phyloP scores from a whole-genome alignment of 2,113 vertebrate genomes.

The Aldabrachelys gigantea region DNA sequence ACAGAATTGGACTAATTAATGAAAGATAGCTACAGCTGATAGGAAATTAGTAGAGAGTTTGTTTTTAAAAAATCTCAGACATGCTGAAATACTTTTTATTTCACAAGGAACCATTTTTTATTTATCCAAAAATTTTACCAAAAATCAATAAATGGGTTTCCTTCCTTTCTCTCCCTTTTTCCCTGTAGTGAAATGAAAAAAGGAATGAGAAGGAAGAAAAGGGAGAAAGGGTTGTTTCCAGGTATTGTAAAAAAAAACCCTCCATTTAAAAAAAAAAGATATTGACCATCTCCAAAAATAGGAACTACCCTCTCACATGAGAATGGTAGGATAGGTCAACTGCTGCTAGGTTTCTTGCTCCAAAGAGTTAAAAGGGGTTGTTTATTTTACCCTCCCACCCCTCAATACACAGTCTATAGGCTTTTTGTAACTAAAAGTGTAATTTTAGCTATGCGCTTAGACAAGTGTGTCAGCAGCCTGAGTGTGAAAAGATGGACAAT shows the following conservation, averaged over 20 bases:
- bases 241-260: not conserved
- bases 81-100: not conserved
- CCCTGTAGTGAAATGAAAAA: not conserved
- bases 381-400: not conserved
- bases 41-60: not conserved
- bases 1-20: not conserved
- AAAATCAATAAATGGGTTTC: not conserved
- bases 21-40: not conserved
- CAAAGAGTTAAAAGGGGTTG: not conserved
- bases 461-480: not conserved
- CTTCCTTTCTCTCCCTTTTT: not conserved
- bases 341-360: not conserved
- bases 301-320: not conserved
- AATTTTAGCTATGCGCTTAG: not conserved
- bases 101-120: not conserved
- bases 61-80: not conserved
- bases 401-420: not conserved
- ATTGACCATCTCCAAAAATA: not conserved
- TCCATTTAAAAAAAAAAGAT: not conserved
- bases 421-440: not conserved
- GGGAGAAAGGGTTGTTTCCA: not conserved
- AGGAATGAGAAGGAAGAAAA: not conserved
- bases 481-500: not conserved
- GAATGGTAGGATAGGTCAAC: not conserved
- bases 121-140: not conserved